Evolutionary conservation across 2,113 vertebrate species (phyloP), one percentile per base, ranked within the genome.

Genomic region (Parotia lawesii): DNA sequence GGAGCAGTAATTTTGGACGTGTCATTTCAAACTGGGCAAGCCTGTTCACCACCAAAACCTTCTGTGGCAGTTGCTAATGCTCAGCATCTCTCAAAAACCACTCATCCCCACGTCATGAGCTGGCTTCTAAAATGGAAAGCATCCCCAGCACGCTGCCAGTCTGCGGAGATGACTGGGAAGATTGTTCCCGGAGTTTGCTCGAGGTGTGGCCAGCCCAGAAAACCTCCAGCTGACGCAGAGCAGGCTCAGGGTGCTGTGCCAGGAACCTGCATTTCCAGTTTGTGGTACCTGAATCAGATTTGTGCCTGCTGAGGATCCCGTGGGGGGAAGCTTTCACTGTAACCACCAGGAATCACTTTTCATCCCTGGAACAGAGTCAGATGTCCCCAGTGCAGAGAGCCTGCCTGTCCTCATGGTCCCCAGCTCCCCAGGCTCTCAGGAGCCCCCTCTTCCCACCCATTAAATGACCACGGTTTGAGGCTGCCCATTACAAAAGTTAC

Each of bases 221-320:
- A 77, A 72, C 35, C 90, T 71, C 57, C 93, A 47, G 76, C 93
- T 94, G 94, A 95, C 75, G 87, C 87, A 94, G 31, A 74, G 92
- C 91, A 11, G 54, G 70, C 73, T n/a, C 24, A 12, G 31, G 80
- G 78, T 28, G 89, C 61, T 60, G 61, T 3, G 5, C 71, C 86
- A 56, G 91, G 81, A 96, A 96, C 96, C 94, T 85, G 97, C 94
- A 51, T 95, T 97, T 97, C 97, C 96, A 95, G 97, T 96, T 84
- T 40, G 71, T 4, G 54, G 85, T 37, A 42, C 91, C 82, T 57
- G 82, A 38, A 57, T 8, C 53, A 45, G 44, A n/a, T 31, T 8
- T 19, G 11, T 11, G 73, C n/a, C 47, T 11, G 58, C 65, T 3
- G 23, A 81, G 87, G 76, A 85, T 86, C 77, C 85, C 18, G 19